phyloP scores from a whole-genome alignment of 2,797 vertebrate species.

The Iguana delicatissima region DNA sequence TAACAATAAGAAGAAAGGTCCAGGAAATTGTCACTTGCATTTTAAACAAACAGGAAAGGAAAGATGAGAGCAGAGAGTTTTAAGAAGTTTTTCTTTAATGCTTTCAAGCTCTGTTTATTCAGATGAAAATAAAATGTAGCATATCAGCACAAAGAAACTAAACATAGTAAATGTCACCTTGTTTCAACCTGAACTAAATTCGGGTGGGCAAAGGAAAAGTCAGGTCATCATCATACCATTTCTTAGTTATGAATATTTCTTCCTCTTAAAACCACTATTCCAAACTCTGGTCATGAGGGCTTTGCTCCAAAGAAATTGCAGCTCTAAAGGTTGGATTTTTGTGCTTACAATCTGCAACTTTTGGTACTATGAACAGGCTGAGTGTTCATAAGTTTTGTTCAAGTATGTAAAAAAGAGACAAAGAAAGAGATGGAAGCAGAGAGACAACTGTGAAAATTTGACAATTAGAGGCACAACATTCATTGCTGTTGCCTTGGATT shows the following conservation, averaged over 20 bases:
- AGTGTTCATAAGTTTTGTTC: not conserved
- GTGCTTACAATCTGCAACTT: not conserved
- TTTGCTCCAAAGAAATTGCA: not conserved
- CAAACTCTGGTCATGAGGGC: not conserved
- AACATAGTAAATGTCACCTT: not conserved
- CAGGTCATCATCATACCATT: not conserved
- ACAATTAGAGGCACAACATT: not conserved
- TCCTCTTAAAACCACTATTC: not conserved
- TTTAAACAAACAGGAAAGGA: conserved; percentile 48
- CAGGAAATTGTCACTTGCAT: conserved; percentile 48
- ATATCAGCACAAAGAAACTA: not conserved
- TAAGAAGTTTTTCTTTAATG: conserved; percentile 19
- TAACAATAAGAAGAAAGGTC: conserved; percentile 46
- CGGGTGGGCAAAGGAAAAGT: not conserved
- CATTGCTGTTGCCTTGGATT: not conserved
- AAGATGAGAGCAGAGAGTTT: conserved; percentile 22
- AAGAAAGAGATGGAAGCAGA: not conserved
- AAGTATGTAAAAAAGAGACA: not conserved
- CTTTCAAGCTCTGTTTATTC: conserved; percentile 15
- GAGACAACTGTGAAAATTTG: not conserved
- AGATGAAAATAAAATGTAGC: conserved; percentile 19
- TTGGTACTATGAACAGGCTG: not conserved
- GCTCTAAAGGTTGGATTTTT: not conserved
- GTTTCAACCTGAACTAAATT: not conserved
- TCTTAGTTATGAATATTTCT: not conserved